Percentiles rank a stretch among this genome's conserved stretches.
These are phyloP conservation scores for Dasypolia templi DNA, from an alignment of 2,888 invertebrate species.

Conservation along the genomic window DNA sequence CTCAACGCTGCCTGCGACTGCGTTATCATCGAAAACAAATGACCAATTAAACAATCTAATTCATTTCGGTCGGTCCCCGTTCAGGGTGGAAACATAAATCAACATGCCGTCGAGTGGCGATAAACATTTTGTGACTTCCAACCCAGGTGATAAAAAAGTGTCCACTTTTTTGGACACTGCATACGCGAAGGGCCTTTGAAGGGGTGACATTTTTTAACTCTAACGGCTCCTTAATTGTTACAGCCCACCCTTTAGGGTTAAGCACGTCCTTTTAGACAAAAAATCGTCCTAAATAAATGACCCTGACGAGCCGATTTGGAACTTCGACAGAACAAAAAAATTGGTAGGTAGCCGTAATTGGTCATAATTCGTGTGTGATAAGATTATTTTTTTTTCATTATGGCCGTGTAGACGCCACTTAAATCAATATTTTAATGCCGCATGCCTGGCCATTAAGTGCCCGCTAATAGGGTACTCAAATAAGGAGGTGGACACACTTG, in stretches of 20 bases:
- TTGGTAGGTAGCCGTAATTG: slow-evolving; percentile 80
- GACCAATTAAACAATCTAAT: slow-evolving; percentile 90
- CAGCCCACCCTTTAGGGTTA: slow-evolving; percentile 85
- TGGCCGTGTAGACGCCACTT: slow-evolving; percentile 76
- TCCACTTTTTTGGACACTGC: slow-evolving; percentile 85
- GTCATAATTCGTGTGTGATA: slow-evolving; percentile 82
- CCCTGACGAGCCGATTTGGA: slow-evolving; percentile 80
- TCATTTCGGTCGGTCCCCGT: slow-evolving; percentile 81
- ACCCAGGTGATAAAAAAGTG: slow-evolving; percentile 89
- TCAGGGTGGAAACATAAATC: slow-evolving; percentile 89
- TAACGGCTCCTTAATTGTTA: slow-evolving; percentile 88
- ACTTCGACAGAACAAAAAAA: slow-evolving; percentile 76
- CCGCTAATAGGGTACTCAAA: slow-evolving; percentile 87
- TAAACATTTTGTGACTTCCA: slow-evolving; percentile 90
- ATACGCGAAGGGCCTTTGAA: slow-evolving; percentile 80
- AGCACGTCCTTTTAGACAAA: slow-evolving; percentile 82
- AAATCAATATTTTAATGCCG: slow-evolving; percentile 84
- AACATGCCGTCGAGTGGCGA: slow-evolving; percentile 88
- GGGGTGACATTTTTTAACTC: slow-evolving; percentile 89
- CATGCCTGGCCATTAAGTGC: slow-evolving; percentile 82
- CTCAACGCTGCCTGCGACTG: slow-evolving; percentile 70
- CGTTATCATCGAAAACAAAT: slow-evolving; percentile 89
- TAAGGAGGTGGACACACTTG: slow-evolving; percentile 81
- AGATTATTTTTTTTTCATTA: slow-evolving; percentile 79
- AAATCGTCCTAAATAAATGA: slow-evolving; percentile 87